Evolutionary conservation across 2,888 invertebrate species (phyloP).

Genomic region (Ditylenchus weischeri): DNA sequence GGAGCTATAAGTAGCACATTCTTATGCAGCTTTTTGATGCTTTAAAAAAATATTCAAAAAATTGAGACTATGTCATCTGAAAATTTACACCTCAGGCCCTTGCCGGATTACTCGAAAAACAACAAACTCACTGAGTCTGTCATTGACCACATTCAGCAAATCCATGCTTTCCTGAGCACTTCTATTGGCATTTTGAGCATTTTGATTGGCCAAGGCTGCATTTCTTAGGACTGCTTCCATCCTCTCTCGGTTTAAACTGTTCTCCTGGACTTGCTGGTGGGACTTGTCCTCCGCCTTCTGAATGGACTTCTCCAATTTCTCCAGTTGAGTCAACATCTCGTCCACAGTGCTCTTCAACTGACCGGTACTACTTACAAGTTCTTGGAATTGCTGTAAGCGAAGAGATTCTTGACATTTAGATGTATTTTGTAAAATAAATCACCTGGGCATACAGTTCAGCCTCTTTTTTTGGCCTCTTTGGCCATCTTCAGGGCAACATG

Average conservation of each 20-base stretch:
- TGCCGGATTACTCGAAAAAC: too few species aligned
- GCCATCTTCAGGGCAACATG: slow-evolving; percentile 31
- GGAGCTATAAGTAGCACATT: neutral
- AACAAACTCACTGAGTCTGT: neutral
- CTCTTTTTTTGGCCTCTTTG: slow-evolving; percentile 9
- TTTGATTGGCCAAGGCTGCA: slow-evolving; percentile 8
- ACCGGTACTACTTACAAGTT: neutral
- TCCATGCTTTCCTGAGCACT: slow-evolving; percentile 4
- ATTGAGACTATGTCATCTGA: too few species aligned
- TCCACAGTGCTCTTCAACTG: slow-evolving; percentile 30
- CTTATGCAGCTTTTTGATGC: neutral
- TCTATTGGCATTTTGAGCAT: slow-evolving; percentile 7
- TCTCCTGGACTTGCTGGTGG: slow-evolving; percentile 2
- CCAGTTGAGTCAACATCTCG: slow-evolving; percentile 11
- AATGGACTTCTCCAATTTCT: slow-evolving; percentile 4
- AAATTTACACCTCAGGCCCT: too few species aligned
- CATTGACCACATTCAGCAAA: slow-evolving; percentile 7
- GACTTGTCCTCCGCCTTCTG: slow-evolving; percentile 5
- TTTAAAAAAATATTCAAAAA: too few species aligned
- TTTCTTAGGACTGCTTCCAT: neutral
- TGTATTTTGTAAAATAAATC: too few species aligned
- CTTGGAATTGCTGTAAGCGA: neutral
- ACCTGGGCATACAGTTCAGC: slow-evolving; percentile 7
- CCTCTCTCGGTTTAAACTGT: slow-evolving; percentile 5
- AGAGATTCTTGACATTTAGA: too few species aligned